Base-by-base conservation (phyloP, 2,888 invertebrate species). In the Pollenia labialis region DNA sequence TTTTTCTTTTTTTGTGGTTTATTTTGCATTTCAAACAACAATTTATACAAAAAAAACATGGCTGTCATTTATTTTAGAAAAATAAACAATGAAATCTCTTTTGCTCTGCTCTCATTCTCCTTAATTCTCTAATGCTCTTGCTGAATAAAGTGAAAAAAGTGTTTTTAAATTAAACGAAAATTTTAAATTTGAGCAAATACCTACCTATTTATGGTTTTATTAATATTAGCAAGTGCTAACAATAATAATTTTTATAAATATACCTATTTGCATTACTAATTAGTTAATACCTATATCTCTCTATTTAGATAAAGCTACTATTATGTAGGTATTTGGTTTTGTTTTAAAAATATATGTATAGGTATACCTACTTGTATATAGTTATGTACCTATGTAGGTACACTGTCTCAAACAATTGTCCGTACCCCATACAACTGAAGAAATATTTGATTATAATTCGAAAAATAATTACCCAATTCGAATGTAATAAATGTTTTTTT, bases 11-110 rank as follows among this genome's bases (percentile, higher is more conserved):
- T 71, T n/a, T 44, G 40, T 75, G 66, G 75, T 68, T 86, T 81
- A 66, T 54, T 81, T 80, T 76, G 75, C 74, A 56, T 40, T 40
- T 40, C 69, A 72, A 82, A 79, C 58, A 66, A 81, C 44, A 80
- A 54, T 32, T 12, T 71, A 48, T 64, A 46, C 40, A 32, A 11
- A 44, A 77, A 77, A 62, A 86, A 86, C 44, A 84, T 84, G 87
- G 87, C 86, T 68, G 86, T 81, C 68, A 14, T 46, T 7, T 18
- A 14, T 50, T 48, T 44, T 48, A 64, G n/a, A 48, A 84, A 69
- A 76, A 74, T 56, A 76, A 85, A 62, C 46, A 48, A 40, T 32
- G 46, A 46, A 16, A 52, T 72, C 79, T 68, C 71, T 76, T 32
- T 32, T 42, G 46, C 72, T 74, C 46, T 23, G 32, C 14, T 69